Percentiles rank a stretch among this genome's conserved stretches.
Evolutionary conservation across 2,113 vertebrate species (phyloP).

Genomic region (Saimiri boliviensis): DNA sequence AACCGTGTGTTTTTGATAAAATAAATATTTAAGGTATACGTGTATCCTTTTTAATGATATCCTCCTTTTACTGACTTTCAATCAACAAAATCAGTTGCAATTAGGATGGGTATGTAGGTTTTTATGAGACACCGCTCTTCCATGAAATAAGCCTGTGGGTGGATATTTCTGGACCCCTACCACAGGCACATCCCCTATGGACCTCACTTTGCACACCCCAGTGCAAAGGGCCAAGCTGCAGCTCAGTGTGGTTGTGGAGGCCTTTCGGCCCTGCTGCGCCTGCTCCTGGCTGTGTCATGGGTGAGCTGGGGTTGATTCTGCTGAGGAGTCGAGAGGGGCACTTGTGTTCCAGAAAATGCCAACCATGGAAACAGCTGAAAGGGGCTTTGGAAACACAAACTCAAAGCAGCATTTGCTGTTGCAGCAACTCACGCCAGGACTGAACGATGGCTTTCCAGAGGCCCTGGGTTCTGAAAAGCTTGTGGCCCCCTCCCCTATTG

Average conservation of each 20-base stretch:
- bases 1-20: background rate
- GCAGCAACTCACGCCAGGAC: background rate
- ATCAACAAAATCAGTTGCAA: background rate
- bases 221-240: background rate
- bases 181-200: too few species aligned
- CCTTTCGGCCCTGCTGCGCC: too few species aligned
- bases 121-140: background rate
- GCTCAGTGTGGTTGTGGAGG: background rate
- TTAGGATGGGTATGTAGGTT: background rate
- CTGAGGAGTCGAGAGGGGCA: background rate
- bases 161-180: background rate
- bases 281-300: too few species aligned
- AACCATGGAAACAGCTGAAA: background rate
- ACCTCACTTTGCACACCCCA: background rate
- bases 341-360: background rate
- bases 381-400: background rate
- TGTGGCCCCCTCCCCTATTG: too few species aligned
- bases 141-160: background rate
- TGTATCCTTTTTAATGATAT: background rate
- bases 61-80: background rate
- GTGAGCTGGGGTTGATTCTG: background rate
- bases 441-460: background rate
- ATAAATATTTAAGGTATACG: background rate
- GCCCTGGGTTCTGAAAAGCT: background rate
- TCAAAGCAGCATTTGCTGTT: background rate